A percentile compares a stretch with the other conserved stretches of the same genome.
Conservation (phyloP, 1,140 invertebrate genomes). For the Belonocnema kinseyi region DNA sequence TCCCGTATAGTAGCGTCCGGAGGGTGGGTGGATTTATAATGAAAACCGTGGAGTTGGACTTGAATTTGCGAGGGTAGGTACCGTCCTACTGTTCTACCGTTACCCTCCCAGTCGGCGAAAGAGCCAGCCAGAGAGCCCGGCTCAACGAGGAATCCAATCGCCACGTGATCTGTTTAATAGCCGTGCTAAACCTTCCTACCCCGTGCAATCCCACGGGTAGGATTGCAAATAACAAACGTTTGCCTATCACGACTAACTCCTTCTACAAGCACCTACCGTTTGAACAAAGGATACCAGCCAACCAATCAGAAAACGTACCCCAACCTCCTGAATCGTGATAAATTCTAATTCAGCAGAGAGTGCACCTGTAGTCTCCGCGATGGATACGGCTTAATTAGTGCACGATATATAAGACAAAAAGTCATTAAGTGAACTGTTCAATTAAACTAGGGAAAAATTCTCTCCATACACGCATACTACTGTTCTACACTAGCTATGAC, state of each 20-base stretch:
- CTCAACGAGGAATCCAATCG: constrained; percentile 71
- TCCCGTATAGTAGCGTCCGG: constrained; percentile 45
- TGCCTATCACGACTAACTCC: constrained; percentile 57
- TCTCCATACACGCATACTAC: too few relatives aligned
- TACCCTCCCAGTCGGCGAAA: constrained; percentile 51
- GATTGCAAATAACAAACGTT: constrained; percentile 68
- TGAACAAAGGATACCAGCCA: constrained; percentile 39
- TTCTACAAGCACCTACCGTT: constrained; percentile 38
- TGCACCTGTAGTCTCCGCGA: constrained; percentile 52
- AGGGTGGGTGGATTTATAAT: constrained; percentile 73
- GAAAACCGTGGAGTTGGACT: constrained; percentile 72
- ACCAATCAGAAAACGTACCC: constrained; percentile 36
- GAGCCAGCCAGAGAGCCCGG: constrained; percentile 51
- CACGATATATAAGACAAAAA: not conserved
- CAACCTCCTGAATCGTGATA: constrained; percentile 34
- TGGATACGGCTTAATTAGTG: constrained; percentile 57
- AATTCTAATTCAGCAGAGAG: constrained; percentile 42
- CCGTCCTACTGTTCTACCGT: constrained; percentile 25
- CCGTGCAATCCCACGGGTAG: constrained; percentile 61
- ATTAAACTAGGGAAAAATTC: not conserved
- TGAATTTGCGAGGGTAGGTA: constrained; percentile 71
- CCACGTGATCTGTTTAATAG: constrained; percentile 73
- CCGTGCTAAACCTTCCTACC: constrained; percentile 64
- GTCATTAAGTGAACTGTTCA: not conserved
- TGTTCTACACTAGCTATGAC: too few relatives aligned